These are phyloP conservation scores for Gopherus flavomarginatus DNA, from an alignment of 2,113 vertebrate species.

Conservation along the genomic window DNA sequence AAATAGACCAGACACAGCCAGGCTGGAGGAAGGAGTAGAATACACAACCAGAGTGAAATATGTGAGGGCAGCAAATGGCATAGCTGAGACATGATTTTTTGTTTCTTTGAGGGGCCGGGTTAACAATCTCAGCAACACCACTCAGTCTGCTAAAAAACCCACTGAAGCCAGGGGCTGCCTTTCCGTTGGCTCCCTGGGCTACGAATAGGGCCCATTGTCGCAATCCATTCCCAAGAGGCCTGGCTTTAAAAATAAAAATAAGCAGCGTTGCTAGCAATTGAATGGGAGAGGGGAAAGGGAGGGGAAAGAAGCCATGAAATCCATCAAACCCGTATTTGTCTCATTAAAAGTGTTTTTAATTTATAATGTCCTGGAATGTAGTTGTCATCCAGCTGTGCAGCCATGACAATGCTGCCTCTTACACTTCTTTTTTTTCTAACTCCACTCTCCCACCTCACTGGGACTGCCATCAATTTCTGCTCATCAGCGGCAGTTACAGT, in stretches of 20 bases:
- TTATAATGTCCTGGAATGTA: constrained; percentile 81
- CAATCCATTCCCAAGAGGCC: constrained; percentile 45
- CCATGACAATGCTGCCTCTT: constrained; percentile 64
- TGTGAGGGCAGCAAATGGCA: neutral
- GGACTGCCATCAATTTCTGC: constrained; percentile 85
- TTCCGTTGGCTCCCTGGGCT: neutral
- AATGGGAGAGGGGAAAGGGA: constrained; percentile 11
- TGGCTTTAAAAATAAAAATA: constrained; percentile 43
- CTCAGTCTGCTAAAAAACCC: neutral
- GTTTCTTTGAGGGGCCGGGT: neutral
- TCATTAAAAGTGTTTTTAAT: constrained; percentile 84
- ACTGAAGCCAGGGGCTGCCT: fast-evolving
- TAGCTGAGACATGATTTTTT: neutral
- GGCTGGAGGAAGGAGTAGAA: neutral
- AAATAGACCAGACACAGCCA: neutral
- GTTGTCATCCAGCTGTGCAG: constrained; percentile 76
- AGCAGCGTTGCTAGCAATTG: constrained; percentile 30
- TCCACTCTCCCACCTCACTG: constrained; percentile 74
- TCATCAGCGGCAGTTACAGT: constrained; percentile 84
- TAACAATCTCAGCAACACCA: neutral
- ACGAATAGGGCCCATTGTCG: fast-evolving
- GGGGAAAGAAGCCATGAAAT: constrained; percentile 66
- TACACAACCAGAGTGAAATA: neutral
- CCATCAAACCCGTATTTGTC: constrained; percentile 78
- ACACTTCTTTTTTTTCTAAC: constrained; percentile 19